Evolutionary conservation across 2,113 vertebrate genomes (phyloP), one percentile per base, ranked within the genome.

Genomic region (Ptilorrhoa leucosticta): DNA sequence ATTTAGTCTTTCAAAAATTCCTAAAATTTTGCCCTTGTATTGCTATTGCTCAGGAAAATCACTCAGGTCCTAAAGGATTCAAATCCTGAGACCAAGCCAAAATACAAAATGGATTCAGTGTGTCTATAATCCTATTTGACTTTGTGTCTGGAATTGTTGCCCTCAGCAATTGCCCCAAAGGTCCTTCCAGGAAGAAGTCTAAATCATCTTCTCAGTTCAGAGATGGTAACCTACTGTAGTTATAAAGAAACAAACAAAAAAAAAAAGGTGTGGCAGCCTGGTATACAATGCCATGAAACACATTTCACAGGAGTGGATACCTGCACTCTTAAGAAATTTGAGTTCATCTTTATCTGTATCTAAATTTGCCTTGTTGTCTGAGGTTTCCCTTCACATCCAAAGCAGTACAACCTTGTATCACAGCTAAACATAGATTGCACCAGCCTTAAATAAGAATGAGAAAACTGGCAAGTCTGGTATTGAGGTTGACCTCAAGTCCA

Each of bases 181-280:
- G 0, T 37, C 28, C 22, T 93, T 87, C 17, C 28, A 84, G 42
- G 27, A 70, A 54, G 11, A 78, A 54, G 15, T 53, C 33, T 64
- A 57, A 71, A 56, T 64, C 2, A 44, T 19, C 23, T 66, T 81
- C 13, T 70, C 44, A 47, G 14, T 37, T n/a, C 19, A 28, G 37
- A 76, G 21, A 27, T 33, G 4, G 13, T 42, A 11, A 70, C 10
- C 9, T 30, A 31, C 0, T 8, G 7, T 26, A 61, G 5, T 19
- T 75, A 44, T 17, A 51, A 71, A 50, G 5, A 66, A 65, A 9
- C 3, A 48, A 87, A 14, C 6, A 54, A 48, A 53, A 0, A 53
- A 83, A 7, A 70, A 69, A 7, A 30, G 3, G 9, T 37, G 14
- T 8, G 35, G 5, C n/a, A 80, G 21, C 9, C 27, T n/a, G 2